Percentiles rank a stretch among this genome's conserved stretches.
These are phyloP conservation scores for Apis laboriosa DNA, from an alignment of 1,140 invertebrate genomes.

Conservation along the genomic window DNA sequence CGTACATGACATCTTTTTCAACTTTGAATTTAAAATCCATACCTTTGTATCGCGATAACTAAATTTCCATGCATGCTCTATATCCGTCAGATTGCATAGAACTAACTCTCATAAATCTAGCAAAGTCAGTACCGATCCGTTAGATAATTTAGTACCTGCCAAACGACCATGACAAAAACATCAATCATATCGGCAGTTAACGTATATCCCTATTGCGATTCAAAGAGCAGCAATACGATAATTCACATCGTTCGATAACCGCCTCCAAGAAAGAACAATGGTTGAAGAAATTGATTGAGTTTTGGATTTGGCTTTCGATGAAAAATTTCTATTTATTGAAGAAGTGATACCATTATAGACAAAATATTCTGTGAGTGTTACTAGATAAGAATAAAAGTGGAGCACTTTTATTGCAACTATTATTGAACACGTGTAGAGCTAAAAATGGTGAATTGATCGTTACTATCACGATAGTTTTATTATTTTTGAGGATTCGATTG, in stretches of 20 bases:
- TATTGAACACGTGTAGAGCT: no score
- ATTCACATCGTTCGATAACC: not conserved
- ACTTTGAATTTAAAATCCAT: not conserved
- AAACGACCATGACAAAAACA: constrained; percentile 9
- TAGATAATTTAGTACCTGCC: constrained; percentile 13
- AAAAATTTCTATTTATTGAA: no score
- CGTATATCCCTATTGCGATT: not conserved
- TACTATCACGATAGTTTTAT: no score
- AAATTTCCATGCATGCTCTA: no score
- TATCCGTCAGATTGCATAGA: not conserved
- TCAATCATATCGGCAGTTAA: constrained; percentile 8
- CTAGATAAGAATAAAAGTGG: no score
- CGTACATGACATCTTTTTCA: not conserved
- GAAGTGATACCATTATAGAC: no score
- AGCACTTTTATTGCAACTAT: no score
- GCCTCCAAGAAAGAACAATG: not conserved
- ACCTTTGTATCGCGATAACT: not conserved
- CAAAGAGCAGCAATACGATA: not conserved
- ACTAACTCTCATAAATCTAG: not conserved
- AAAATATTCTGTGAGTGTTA: no score
- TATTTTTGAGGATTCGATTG: no score
- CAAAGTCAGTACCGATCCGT: not conserved
- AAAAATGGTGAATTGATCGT: no score
- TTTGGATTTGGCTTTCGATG: no score
- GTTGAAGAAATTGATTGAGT: no score